Evolutionary conservation across 1,140 invertebrate genomes (phyloP), one percentile per base, ranked within the genome.

Genomic region (Linepithema humile): DNA sequence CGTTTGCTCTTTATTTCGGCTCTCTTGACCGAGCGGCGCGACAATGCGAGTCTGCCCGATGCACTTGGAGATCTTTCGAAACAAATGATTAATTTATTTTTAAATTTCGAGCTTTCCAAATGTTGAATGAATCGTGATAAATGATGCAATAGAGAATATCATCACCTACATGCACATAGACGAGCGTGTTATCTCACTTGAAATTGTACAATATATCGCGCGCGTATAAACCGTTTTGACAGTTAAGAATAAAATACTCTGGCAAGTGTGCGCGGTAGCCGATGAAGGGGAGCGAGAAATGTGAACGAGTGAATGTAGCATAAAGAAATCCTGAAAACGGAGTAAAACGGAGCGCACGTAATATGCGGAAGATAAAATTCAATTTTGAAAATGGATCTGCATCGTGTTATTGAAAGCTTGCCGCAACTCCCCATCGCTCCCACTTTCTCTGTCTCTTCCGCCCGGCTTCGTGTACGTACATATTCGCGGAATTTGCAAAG

Each of bases 371-470:
- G 77, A 78, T 69, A 69, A 67, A 60, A 70, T 89, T 84, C 88
- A 89, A 89, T 89, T 89, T 89, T 69, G 55, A 73, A 88, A 89
- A 85, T 89, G 77, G 85, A 77, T 82, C 48, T 60, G 82, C 84
- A 73, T 72, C 80, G 74, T 69, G 65, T 85, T 85, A 85, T 85
- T 50, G 74, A 77, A 77, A 77, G 60, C 32, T 50, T 48, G 45
- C 43, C 20, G 20, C 59, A 72, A 57, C 53, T 57, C 38, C 60
- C 15, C 29, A 17, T 65, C 23, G 32, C 20, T 7, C 12, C 3
- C 9, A 6, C n/a, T 23, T 12, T 12, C 23, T 40, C 64, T 17
- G 10, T 38, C 0, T 20, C 0, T 65, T 26, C 23, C 32, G 29
- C 29, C 57, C 17, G 26, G 12, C 32, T 78, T 67, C 50, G n/a